Evolutionary conservation across 2,888 invertebrate species (phyloP).

Genomic region (Pherbina coryleti): DNA sequence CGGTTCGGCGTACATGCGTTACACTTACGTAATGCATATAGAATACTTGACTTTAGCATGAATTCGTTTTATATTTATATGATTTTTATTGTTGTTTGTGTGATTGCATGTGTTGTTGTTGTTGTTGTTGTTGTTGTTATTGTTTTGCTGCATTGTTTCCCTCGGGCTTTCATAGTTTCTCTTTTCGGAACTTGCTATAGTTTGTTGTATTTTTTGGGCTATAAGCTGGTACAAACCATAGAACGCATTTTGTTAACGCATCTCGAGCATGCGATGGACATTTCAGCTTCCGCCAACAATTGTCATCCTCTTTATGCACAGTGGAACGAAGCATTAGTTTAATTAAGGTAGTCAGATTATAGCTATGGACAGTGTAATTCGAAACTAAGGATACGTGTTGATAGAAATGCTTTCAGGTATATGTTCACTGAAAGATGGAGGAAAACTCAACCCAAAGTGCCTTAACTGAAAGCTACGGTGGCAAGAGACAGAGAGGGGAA

Average conservation of each 20-base stretch:
- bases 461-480: no score
- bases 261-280: slow-evolving; percentile 17
- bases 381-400: no score
- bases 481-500: no score
- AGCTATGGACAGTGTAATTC: no score
- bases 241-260: not conserved
- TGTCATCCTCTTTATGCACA: not conserved
- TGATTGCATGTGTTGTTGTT: slow-evolving; percentile 2
- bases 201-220: not conserved
- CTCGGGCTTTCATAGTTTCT: not conserved
- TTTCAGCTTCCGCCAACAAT: not conserved
- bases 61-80: slow-evolving; percentile 31
- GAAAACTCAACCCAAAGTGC: no score
- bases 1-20: not conserved
- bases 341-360: no score
- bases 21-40: not conserved
- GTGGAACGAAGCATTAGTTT: not conserved
- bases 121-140: slow-evolving; percentile 1
- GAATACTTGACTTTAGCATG: slow-evolving; percentile 24
- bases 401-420: no score
- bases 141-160: slow-evolving; percentile 5
- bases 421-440: no score
- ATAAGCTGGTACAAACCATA: not conserved
- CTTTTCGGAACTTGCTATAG: not conserved
- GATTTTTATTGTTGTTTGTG: not conserved